Evolutionary conservation across 2,113 vertebrate species (phyloP), one percentile per base, ranked within the genome.

Genomic region (Pyxicephalus adspersus): DNA sequence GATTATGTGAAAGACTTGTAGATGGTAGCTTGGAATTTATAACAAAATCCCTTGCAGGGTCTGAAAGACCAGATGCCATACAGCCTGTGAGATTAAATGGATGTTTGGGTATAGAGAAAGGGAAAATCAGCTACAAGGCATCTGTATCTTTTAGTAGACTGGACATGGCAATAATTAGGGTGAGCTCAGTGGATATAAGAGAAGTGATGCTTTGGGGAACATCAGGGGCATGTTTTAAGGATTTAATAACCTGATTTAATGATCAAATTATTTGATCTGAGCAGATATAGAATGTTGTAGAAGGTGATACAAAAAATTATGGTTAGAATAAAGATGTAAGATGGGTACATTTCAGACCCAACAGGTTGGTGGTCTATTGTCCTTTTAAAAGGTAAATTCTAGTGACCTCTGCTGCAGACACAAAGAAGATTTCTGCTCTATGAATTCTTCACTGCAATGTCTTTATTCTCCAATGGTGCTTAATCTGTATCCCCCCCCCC

Each of bases 321-420:
- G 25, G 58, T 28, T 38, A 74, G 29, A 74, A 74, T 74, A 74
- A 74, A 74, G 20, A 52, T 58, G 71, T 74, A 25, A 54, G 51
- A 29, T 73, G 51, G 28, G 20, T 55, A 58, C 70, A 1, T 22
- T 45, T 19, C 57, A 13, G 54, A 72, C 50, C 11, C n/a, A 20
- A 58, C 23, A 38, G 54, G 70, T 34, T 28, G 29, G 29, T 38
- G 71, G 31, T 34, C 58, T 18, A 58, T 28, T 55, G 51, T 29
- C 70, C 52, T 20, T 17, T n/a, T 25, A 26, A 71, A 26, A 28
- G 18, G 58, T 61, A 7, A 15, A 15, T 22, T 61, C 23, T 25
- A 22, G n/a, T 45, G 38, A 45, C 11, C 38, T 45, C 9, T 45
- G 38, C 38, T 45, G 38, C 38, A 1, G 15, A 45, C 38, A 45